Evolutionary conservation across 2,888 invertebrate species (phyloP).

Genomic region (Epinotia bilunana): DNA sequence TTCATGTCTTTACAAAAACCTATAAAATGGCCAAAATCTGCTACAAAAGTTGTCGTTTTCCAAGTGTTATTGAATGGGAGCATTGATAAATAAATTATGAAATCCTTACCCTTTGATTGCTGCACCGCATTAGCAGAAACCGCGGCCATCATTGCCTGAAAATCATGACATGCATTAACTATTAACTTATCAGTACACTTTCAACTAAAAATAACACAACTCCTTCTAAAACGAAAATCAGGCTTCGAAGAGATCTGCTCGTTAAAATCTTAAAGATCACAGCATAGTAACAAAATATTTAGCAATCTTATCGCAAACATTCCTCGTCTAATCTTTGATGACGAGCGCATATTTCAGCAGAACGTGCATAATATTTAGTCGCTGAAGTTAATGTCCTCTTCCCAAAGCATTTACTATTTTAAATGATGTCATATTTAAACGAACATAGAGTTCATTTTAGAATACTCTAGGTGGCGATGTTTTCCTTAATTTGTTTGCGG

Average conservation of each 20-base stretch:
- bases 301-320: constrained; percentile 15
- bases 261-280: constrained; percentile 24
- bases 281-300: constrained; percentile 20
- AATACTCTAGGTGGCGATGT: neutral
- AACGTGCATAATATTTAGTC: neutral
- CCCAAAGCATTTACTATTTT: neutral
- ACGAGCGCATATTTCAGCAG: constrained; percentile 21
- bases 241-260: neutral
- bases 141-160: neutral
- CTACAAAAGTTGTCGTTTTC: too few species aligned
- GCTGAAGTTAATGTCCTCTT: constrained; percentile 6
- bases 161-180: neutral
- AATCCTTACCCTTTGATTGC: neutral
- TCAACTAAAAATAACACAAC: neutral
- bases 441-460: neutral
- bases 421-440: neutral
- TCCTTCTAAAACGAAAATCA: neutral
- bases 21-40: too few species aligned
- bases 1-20: too few species aligned
- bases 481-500: neutral
- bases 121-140: neutral
- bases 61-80: too few species aligned
- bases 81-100: too few species aligned
- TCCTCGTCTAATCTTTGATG: constrained; percentile 21
- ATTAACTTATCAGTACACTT: neutral